Base-by-base conservation (phyloP, 2,888 invertebrate species). In the Brenthis ino region DNA sequence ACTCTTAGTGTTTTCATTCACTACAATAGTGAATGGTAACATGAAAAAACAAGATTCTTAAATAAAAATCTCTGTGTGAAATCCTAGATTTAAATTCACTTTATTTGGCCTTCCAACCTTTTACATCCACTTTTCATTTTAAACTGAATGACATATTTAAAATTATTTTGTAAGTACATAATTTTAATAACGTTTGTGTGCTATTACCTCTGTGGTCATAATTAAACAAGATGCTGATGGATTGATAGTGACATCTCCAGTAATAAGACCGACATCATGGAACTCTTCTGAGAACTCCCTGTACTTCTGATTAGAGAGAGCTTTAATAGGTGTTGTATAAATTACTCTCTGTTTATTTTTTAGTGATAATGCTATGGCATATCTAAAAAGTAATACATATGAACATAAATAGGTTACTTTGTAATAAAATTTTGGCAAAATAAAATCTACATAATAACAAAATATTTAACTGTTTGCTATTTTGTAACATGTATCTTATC, bases 261-360 rank as follows among this genome's bases (percentile, higher is more conserved):
- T 99, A 76, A 99, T 97, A 60, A 99, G 94, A 54, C 99, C 99
- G 12, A 99, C 99, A 90, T 99, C 99, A 86, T 96, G 96, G 82
- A 99, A 99, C 87, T 99, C 98, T 82, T 99, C 99, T 72, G 96
- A 96, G 84, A 99, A 97, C 86, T 99, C 99, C 74, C 99, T 94
- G 87, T 98, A 99, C 85, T 99, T 99, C 89, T 99, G 99, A 93
- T 99, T 99, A 77, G 99, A 99, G 56, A 99, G 91, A 0, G 99
- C 99, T 89, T 99, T 99, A 78, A 99, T 99, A 1, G 99, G 99
- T 12, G 99, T 99, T 14, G 99, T 99, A 88, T 99, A 99, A 80
- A 99, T 99, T 0, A 99, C 99, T 77, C 99, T 94, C 87, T 99
- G 99, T 82, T 99, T 98, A 78, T 97, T 96, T 75, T 96, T 95